Base-by-base conservation (phyloP, 1,140 invertebrate genomes). In the Temnothorax longispinosus region DNA sequence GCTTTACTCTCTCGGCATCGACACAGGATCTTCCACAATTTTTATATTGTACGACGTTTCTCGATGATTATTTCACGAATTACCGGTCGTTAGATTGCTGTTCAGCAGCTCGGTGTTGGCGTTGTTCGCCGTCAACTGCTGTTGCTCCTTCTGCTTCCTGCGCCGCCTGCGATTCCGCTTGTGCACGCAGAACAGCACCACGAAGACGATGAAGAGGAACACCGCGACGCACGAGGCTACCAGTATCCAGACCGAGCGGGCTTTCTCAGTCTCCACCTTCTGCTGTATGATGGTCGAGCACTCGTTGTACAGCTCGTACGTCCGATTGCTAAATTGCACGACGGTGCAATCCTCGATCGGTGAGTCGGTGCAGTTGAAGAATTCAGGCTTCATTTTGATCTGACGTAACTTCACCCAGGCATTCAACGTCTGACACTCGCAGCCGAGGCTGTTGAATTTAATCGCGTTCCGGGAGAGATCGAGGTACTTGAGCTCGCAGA, bases 61-160 rank as follows among this genome's bases (percentile, higher is more conserved):
- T 54, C 47, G 15, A 21, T 50, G 50, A 71, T 81, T 71, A 71
- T 56, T 81, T 81, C 78, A 81, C 78, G 78, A 81, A 56, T 47
- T 81, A 10, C 65, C 38, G 5, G 50, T n/a, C 21, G 47, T 81
- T 41, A 91, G 27, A 65, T 94, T 94, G 60, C 91, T 92, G 54
- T 94, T 93, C 1, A 95, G 77, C 56, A 94, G 64, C 50, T 95
- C 93, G 0, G 94, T 94, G 35, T 93, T 95, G 13, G 92, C 93
- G 27, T 93, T 94, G 74, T 92, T 93, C 0, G 91, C 77, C 0
- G 91, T 76, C 21, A 93, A 27, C 4, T 88, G 82, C 47, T 94
- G 92, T 41, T 94, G 91, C 35, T 91, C 41, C 74, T 90, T 93
- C 3, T 91, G 86, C 52, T 90, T 92, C 6, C 84, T 82, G 15